Evolutionary conservation across 2,888 invertebrate genomes (phyloP).

Genomic region (Ophion slaviceki): DNA sequence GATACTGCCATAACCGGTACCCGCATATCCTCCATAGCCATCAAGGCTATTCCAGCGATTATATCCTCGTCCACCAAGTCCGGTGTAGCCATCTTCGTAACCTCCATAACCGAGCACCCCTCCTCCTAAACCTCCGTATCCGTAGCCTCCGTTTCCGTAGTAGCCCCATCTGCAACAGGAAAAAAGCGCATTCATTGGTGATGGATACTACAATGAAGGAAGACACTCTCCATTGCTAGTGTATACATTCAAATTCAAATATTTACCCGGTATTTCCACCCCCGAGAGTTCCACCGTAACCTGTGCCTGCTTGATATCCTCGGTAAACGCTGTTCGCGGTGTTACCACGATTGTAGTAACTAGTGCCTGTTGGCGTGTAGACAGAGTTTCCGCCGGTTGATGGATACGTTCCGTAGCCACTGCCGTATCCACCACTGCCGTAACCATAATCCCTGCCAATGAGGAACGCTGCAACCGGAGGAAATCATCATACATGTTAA

Average conservation of each 20-base stretch:
- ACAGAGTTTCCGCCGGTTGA: conserved; percentile 63
- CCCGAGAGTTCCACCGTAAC: conserved; percentile 71
- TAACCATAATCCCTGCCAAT: conserved; percentile 74
- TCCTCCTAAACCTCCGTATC: conserved; percentile 57
- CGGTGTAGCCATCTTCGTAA: conserved; percentile 66
- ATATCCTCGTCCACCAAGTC: conserved; percentile 66
- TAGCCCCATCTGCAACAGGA: conserved; percentile 72
- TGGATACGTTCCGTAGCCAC: conserved; percentile 70
- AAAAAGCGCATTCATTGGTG: background rate
- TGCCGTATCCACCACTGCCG: conserved; percentile 67
- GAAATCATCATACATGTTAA: conserved; percentile 13
- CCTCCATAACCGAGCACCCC: conserved; percentile 52
- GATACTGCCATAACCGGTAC: conserved; percentile 85
- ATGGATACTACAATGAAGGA: background rate
- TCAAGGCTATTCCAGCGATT: conserved; percentile 49
- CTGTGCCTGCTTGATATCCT: conserved; percentile 68
- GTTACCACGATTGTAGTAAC: conserved; percentile 66
- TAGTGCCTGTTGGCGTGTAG: conserved; percentile 66
- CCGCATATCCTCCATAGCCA: conserved; percentile 66
- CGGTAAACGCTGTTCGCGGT: conserved; percentile 68
- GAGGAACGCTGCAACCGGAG: conserved; percentile 71
- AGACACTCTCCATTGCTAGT: background rate
- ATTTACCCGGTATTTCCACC: conserved; percentile 75
- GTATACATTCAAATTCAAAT: background rate
- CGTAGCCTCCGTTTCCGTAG: conserved; percentile 67